Evolutionary conservation across 2,888 invertebrate species (phyloP).

Genomic region (Andrena chrysosceles): DNA sequence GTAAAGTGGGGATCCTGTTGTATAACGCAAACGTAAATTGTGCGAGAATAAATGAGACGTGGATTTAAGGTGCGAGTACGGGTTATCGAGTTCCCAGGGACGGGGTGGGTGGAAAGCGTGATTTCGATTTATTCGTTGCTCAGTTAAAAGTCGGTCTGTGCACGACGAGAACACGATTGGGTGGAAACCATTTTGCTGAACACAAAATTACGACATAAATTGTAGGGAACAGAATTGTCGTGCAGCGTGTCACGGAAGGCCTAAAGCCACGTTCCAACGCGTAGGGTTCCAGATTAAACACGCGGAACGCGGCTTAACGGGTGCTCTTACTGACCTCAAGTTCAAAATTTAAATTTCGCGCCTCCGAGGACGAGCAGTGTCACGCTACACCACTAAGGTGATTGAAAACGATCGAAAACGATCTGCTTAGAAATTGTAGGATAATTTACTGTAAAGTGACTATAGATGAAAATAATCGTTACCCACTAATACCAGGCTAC

Average conservation of each 20-base stretch:
- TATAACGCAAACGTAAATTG: slow-evolving; percentile 39
- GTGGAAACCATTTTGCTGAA: slow-evolving; percentile 13
- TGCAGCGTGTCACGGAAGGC: slow-evolving; percentile 10
- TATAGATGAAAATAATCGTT: slow-evolving; percentile 15
- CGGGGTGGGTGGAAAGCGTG: slow-evolving; percentile 23
- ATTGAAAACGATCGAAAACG: no score
- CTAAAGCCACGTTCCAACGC: not conserved
- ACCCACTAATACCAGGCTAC: slow-evolving; percentile 23
- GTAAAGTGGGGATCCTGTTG: not conserved
- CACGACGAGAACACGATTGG: slow-evolving; percentile 7
- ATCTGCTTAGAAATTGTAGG: no score
- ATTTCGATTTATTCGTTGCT: slow-evolving; percentile 21
- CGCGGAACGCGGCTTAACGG: not conserved
- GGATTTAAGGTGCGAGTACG: slow-evolving; percentile 1
- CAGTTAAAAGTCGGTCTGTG: slow-evolving; percentile 1
- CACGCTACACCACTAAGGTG: not conserved
- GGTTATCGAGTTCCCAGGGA: not conserved
- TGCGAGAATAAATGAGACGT: slow-evolving; percentile 30
- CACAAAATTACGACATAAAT: slow-evolving; percentile 26
- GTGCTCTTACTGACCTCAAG: not conserved
- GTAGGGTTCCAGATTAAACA: not conserved
- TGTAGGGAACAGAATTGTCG: slow-evolving; percentile 6
- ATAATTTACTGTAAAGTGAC: not conserved
- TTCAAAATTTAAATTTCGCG: not conserved
- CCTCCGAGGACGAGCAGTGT: not conserved